Base-by-base conservation (phyloP, 2,113 vertebrate species). In the Prunella himalayana region DNA sequence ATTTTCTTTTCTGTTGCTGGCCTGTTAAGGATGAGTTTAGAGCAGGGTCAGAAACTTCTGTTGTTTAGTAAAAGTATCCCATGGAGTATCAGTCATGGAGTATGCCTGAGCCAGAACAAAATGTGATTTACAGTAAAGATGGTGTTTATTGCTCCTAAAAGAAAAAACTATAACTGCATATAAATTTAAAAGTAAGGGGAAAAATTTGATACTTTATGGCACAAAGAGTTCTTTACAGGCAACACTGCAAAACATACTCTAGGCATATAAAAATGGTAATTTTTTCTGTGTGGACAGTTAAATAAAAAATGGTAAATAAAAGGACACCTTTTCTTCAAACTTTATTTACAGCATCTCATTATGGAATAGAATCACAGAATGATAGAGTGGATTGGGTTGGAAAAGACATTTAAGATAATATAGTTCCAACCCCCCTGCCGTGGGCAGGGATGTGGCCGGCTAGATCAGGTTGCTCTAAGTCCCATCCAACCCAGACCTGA, bases 401-500 rank as follows among this genome's bases (percentile, higher is more conserved):
- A 65, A 49, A 10, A 10, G 35, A 41, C 24, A 35, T 41, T 42
- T 30, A 49, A 41, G 15, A n/a, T 57, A 13, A 30, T 24, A 11
- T 25, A 30, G 7, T 57, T n/a, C 20, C 16, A n/a, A 9, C 0
- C 8, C 10, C 19, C 10, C 24, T 65, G 19, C 41, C 2, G 0
- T 10, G 15, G 19, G 35, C 13, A 57, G 44, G 24, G 50, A 49
- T 30, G 20, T 0, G 0, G 51, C 20, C 30, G 13, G n/a, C 50
- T 49, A 27, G 18, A 33, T 42, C 8, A 27, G 19, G 14, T 19
- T 50, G 22, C 44, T 33, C 5, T 11, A 63, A 54, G 19, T 44
- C 10, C 27, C 27, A 59, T 59, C 37, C 44, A 66, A 4, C 15
- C 31, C 15, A 50, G 33, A 33, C 37, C 23, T 33, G 37, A 50